phyloP scores from a whole-genome alignment of 2,888 invertebrate species.

The Drosophila subsilvestris region DNA sequence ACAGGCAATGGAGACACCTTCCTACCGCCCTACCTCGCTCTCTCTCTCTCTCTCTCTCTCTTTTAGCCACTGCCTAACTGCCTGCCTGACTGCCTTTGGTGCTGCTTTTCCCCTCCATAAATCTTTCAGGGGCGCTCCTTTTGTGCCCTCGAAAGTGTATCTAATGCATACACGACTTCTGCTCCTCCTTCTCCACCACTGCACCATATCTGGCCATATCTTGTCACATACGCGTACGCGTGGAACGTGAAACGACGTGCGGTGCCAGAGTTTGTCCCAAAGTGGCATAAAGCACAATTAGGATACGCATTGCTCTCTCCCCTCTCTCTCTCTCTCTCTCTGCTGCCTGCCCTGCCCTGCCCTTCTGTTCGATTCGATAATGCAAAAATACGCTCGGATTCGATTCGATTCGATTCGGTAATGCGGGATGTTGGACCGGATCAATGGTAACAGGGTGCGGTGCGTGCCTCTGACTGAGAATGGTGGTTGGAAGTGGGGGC shows the following conservation, averaged over 20 bases:
- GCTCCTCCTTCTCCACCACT: not conserved
- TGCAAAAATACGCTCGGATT: slow-evolving; percentile 15
- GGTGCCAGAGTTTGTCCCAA: slow-evolving; percentile 8
- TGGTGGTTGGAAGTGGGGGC: no score
- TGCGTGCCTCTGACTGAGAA: not conserved
- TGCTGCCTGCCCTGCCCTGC: not conserved
- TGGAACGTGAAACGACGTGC: not conserved
- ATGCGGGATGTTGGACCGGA: not conserved
- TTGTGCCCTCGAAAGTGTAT: not conserved
- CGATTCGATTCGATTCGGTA: not conserved
- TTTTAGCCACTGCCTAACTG: not conserved
- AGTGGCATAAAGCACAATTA: slow-evolving; percentile 67
- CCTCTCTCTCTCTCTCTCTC: slow-evolving; percentile 9
- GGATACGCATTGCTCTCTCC: slow-evolving; percentile 25
- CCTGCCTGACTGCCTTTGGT: slow-evolving; percentile 1
- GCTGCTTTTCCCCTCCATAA: slow-evolving; percentile 8
- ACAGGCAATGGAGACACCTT: slow-evolving; percentile 25
- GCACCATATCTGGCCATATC: not conserved
- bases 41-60: no score
- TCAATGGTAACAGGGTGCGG: not conserved
- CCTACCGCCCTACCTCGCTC: no score
- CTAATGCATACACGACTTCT: slow-evolving; percentile 9
- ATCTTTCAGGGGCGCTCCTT: slow-evolving; percentile 1
- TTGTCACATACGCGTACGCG: not conserved
- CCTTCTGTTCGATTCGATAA: slow-evolving; percentile 22